Base-by-base conservation (phyloP, 2,888 invertebrate genomes). In the Tiphia femorata region DNA sequence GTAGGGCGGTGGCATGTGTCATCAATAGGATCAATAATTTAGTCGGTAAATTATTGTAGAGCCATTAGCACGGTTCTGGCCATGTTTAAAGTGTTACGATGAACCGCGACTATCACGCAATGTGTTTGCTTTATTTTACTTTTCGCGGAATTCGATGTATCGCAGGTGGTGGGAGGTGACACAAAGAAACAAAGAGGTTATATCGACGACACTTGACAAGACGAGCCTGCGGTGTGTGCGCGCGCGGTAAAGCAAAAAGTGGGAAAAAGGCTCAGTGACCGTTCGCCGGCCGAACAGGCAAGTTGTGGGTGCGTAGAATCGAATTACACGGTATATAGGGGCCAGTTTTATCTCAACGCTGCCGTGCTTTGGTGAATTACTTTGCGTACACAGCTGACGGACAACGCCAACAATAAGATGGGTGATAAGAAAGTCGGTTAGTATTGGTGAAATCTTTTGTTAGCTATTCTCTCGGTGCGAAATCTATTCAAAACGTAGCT, bases 401-500 rank as follows among this genome's bases (percentile, higher is more conserved):
- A 49, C 2, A 1, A 57, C 53, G 7, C 35, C 3, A 6, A 38
- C 30, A 23, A 21, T n/a, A n/a, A 67, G 8, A 70, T 70, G 70
- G 53, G 38, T 46, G 62, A 67, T 20, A 53, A 56, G 14, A 64
- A 40, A n/a, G 49, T 52, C 52, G 69, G 70, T 70, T 17, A 60
- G 60, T 40, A 48, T n/a, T 30, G 12, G 23, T n/a, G n/a, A n/a
- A n/a, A n/a, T n/a, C n/a, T n/a, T n/a, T n/a, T n/a, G n/a, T n/a
- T n/a, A n/a, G n/a, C n/a, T n/a, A n/a, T n/a, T n/a, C n/a, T n/a
- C n/a, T n/a, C n/a, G n/a, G n/a, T n/a, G n/a, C n/a, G n/a, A n/a
- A n/a, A n/a, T n/a, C n/a, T n/a, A n/a, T n/a, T n/a, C n/a, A n/a
- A n/a, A n/a, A n/a, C n/a, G n/a, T n/a, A n/a, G n/a, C n/a, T n/a